phyloP scores from a whole-genome alignment of 2,797 vertebrate species.

The Rhinatrema bivittatum region DNA sequence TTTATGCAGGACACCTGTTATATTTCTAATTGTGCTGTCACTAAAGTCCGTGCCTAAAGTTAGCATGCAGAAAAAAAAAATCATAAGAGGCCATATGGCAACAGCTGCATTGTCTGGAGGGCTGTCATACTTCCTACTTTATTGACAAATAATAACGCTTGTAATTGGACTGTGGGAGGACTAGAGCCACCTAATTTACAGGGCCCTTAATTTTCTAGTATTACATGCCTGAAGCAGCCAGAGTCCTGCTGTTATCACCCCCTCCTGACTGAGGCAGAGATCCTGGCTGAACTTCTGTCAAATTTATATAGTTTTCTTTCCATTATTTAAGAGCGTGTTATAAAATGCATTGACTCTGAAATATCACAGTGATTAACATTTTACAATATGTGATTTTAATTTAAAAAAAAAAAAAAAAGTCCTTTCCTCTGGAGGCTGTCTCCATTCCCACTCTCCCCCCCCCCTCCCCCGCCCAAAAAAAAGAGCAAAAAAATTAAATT shows the following conservation, averaged over 20 bases:
- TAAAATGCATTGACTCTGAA: slow-evolving; percentile 8
- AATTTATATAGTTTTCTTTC: slow-evolving; percentile 26
- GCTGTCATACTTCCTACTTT: slow-evolving; percentile 37
- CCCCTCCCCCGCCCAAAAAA: no score
- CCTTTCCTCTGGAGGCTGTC: neutral
- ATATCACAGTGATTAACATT: neutral
- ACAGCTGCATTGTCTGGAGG: slow-evolving; percentile 41
- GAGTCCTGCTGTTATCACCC: slow-evolving; percentile 32
- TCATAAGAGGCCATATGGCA: slow-evolving; percentile 27
- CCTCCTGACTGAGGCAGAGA: slow-evolving; percentile 15
- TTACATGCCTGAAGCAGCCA: slow-evolving; percentile 37
- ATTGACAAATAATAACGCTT: slow-evolving; percentile 54
- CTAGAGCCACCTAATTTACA: slow-evolving; percentile 42
- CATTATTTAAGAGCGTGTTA: neutral
- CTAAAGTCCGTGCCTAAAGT: slow-evolving; percentile 27
- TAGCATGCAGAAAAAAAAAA: slow-evolving; percentile 16
- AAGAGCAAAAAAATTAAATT: neutral
- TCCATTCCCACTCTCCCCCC: no score
- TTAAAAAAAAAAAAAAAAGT: neutral
- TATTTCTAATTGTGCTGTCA: slow-evolving; percentile 25
- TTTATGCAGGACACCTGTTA: slow-evolving; percentile 18
- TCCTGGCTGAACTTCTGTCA: slow-evolving; percentile 15
- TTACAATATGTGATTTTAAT: neutral
- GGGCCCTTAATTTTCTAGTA: slow-evolving; percentile 45
- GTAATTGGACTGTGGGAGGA: slow-evolving; percentile 45